These are phyloP conservation scores for Eutrigla gurnardus DNA, from an alignment of 2,797 vertebrate species.

Conservation along the genomic window DNA sequence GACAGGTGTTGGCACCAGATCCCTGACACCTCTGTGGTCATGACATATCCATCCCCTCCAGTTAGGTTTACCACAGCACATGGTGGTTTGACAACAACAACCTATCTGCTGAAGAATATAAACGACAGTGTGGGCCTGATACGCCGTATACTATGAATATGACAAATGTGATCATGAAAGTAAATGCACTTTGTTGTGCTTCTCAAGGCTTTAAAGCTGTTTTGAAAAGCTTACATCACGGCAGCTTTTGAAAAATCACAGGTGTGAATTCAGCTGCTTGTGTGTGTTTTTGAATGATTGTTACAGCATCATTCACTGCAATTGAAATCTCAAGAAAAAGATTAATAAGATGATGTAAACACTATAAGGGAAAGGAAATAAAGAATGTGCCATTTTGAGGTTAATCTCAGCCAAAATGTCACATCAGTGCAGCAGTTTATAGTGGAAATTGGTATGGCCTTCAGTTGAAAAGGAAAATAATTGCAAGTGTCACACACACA, in stretches of 20 bases:
- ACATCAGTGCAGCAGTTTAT: slow-evolving; percentile 89
- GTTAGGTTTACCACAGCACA: slow-evolving; percentile 64
- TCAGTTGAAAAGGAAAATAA: slow-evolving; percentile 83
- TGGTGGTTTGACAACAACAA: slow-evolving; percentile 54
- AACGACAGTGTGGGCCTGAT: slow-evolving; percentile 20
- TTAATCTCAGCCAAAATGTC: slow-evolving; percentile 93
- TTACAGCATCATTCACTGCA: slow-evolving; percentile 16
- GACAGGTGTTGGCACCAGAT: slow-evolving; percentile 82
- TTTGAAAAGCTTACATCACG: slow-evolving; percentile 4
- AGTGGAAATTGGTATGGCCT: slow-evolving; percentile 88
- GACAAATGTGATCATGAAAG: slow-evolving; percentile 20
- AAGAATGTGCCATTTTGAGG: slow-evolving; percentile 89
- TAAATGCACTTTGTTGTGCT: slow-evolving; percentile 12
- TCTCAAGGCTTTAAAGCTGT: not conserved
- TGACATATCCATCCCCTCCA: slow-evolving; percentile 66
- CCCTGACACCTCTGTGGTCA: slow-evolving; percentile 69
- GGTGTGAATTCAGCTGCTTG: slow-evolving; percentile 5
- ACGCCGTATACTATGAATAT: slow-evolving; percentile 21
- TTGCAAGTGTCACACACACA: slow-evolving; percentile 61
- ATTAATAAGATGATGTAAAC: slow-evolving; percentile 59
- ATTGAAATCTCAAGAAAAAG: slow-evolving; percentile 31
- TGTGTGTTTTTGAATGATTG: slow-evolving; percentile 25
- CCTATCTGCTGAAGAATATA: slow-evolving; percentile 45
- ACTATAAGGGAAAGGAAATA: slow-evolving; percentile 48
- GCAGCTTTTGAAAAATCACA: slow-evolving; percentile 28